phyloP scores from a whole-genome alignment of 2,888 invertebrate genomes.

The Heliconius ismenius region DNA sequence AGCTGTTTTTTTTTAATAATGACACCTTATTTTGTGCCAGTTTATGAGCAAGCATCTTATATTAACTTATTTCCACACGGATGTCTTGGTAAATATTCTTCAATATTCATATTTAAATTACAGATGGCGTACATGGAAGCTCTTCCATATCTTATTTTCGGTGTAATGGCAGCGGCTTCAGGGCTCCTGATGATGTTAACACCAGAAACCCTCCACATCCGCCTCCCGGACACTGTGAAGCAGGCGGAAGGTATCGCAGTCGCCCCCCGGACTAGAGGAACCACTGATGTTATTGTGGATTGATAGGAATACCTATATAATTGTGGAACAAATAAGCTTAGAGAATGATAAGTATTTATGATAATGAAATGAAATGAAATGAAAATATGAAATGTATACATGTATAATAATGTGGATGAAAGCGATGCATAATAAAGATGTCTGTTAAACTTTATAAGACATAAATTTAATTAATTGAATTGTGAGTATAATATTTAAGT shows the following conservation, averaged over 20 bases:
- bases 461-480: not conserved
- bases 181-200: conserved; percentile 53
- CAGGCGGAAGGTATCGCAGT: conserved; percentile 50
- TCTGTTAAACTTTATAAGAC: not conserved
- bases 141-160: conserved; percentile 63
- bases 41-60: too few species aligned
- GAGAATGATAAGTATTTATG: not conserved
- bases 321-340: not conserved
- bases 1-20: too few species aligned
- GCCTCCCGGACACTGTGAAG: conserved; percentile 53
- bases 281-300: conserved; percentile 42
- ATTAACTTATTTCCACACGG: not conserved
- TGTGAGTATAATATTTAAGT: not conserved
- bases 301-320: conserved; percentile 19
- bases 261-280: conserved; percentile 31
- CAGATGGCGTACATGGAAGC: conserved; percentile 58
- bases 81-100: not conserved
- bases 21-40: too few species aligned
- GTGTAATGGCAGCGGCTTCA: conserved; percentile 55
- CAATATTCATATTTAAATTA: not conserved
- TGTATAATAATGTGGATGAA: not conserved
- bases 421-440: not conserved
- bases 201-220: conserved; percentile 50
- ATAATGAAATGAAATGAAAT: not conserved
- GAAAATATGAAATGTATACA: not conserved